phyloP scores from a whole-genome alignment of 2,797 vertebrate species.

The Scolopax bukidnonensis region DNA sequence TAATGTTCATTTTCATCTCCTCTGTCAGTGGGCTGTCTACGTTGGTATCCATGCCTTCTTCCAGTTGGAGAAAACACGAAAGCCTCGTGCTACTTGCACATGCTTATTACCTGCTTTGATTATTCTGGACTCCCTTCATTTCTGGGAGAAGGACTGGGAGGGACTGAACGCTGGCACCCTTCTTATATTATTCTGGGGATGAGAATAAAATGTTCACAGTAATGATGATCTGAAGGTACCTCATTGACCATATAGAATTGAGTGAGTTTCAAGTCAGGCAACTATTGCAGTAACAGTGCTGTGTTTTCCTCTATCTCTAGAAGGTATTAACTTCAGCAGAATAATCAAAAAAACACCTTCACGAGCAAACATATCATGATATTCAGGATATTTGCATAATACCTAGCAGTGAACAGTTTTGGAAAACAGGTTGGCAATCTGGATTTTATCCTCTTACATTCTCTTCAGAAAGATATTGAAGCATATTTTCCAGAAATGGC shows the following conservation, averaged over 20 bases:
- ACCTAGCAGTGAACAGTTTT: neutral
- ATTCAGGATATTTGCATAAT: neutral
- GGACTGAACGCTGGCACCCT: neutral
- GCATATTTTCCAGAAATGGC: neutral
- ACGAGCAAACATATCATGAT: neutral
- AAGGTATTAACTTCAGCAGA: neutral
- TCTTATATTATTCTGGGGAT: neutral
- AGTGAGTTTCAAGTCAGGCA: neutral
- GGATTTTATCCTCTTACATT: neutral
- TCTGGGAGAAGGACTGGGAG: neutral
- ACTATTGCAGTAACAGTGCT: neutral
- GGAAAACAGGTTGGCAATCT: neutral
- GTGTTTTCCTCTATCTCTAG: neutral
- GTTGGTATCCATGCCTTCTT: neutral
- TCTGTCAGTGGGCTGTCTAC: neutral
- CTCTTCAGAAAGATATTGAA: neutral
- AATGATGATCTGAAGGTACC: neutral
- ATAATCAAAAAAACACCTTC: neutral
- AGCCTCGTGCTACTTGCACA: neutral
- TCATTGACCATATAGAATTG: neutral
- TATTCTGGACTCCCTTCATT: neutral
- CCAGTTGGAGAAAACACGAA: neutral
- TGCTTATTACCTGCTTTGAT: neutral
- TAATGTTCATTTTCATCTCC: neutral
- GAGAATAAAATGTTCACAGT: neutral